A percentile compares a stretch with the other conserved stretches of the same genome.
phyloP scores from a whole-genome alignment of 2,888 invertebrate genomes.

The Hyposoter didymator region DNA sequence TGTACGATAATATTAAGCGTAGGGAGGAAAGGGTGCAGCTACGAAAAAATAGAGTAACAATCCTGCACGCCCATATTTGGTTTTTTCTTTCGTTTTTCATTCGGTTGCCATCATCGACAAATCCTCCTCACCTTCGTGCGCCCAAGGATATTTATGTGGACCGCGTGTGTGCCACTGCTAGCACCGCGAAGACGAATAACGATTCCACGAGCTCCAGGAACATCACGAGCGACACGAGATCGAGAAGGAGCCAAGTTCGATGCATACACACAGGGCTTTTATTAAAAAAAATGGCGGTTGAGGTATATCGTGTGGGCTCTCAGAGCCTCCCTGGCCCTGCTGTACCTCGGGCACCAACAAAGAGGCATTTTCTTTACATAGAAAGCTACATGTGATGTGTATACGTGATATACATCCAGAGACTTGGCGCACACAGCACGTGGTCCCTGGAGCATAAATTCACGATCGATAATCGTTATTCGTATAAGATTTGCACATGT shows the following conservation, averaged over 20 bases:
- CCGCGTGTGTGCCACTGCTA: not conserved
- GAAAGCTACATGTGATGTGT: not conserved
- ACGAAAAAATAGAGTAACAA: slow-evolving; percentile 30
- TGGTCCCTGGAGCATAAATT: slow-evolving; percentile 57
- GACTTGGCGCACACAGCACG: slow-evolving; percentile 48
- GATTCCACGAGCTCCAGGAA: slow-evolving; percentile 8
- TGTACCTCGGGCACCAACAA: slow-evolving; percentile 53
- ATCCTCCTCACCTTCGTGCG: slow-evolving; percentile 31
- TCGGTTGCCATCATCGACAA: slow-evolving; percentile 39
- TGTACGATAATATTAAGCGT: not conserved
- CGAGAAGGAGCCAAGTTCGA: slow-evolving; percentile 38
- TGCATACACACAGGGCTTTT: not conserved
- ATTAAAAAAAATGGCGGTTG: slow-evolving; percentile 29
- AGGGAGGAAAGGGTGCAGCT: not conserved
- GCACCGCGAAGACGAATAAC: slow-evolving; percentile 18
- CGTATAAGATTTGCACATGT: slow-evolving; percentile 22
- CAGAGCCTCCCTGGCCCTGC: not conserved
- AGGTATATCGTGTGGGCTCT: slow-evolving; percentile 30
- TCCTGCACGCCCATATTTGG: slow-evolving; percentile 5
- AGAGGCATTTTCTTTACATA: slow-evolving; percentile 48
- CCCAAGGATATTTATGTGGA: slow-evolving; percentile 23
- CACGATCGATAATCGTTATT: slow-evolving; percentile 59
- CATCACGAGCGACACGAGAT: slow-evolving; percentile 35
- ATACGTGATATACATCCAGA: slow-evolving; percentile 30
- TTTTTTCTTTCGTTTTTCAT: slow-evolving; percentile 12